Percentiles rank a stretch among this genome's conserved stretches.
These are phyloP conservation scores for Vanessa cardui DNA, from an alignment of 2,888 invertebrate genomes.

Conservation along the genomic window DNA sequence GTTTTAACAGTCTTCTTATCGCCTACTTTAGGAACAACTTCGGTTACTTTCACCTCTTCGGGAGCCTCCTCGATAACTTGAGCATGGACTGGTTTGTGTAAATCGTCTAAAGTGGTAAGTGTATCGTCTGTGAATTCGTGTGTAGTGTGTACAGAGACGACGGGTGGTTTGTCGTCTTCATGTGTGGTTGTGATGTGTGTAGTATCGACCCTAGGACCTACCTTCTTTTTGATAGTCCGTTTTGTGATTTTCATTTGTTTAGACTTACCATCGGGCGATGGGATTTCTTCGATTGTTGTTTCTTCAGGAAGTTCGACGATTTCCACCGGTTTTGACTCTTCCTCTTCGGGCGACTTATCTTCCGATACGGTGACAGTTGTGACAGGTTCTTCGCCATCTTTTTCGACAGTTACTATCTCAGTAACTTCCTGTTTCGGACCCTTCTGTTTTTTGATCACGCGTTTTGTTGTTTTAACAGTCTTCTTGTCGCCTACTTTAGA, in stretches of 20 bases:
- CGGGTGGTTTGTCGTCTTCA: background rate
- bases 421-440: conserved; percentile 45
- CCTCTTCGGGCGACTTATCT: conserved; percentile 18
- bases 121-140: conserved; percentile 40
- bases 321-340: background rate
- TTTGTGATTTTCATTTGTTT: conserved; percentile 49
- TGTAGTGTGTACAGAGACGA: background rate
- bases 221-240: background rate
- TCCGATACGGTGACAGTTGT: conserved; percentile 41
- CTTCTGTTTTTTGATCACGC: conserved; percentile 46
- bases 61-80: background rate
- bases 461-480: conserved; percentile 48
- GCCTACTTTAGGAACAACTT: background rate
- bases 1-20: background rate
- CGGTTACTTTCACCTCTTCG: background rate
- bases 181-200: background rate
- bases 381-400: conserved; percentile 48
- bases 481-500: conserved; percentile 18
- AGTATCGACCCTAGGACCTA: conserved; percentile 1
- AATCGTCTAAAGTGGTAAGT: conserved; percentile 5
- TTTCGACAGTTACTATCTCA: conserved; percentile 49
- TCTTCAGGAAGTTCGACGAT: background rate
- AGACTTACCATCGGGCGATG: conserved; percentile 50
- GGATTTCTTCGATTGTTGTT: conserved; percentile 27
- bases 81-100: background rate